Evolutionary conservation across 1,140 invertebrate genomes (phyloP).

Genomic region (Ips nitidus): DNA sequence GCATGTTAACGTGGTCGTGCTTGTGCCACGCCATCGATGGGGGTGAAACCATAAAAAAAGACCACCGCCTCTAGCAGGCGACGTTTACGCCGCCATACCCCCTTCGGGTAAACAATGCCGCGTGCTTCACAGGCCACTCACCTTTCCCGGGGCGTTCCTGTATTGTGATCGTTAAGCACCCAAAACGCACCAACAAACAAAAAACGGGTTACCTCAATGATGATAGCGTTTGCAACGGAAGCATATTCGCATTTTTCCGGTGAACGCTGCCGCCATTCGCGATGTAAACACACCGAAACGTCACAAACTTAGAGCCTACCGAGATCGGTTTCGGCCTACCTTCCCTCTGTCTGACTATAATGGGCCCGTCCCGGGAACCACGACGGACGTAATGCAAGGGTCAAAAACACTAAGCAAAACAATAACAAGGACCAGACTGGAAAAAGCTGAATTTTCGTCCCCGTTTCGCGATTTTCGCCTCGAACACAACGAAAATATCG

Average conservation of each 20-base stretch:
- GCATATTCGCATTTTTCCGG: constrained; percentile 30
- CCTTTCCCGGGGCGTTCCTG: constrained; percentile 34
- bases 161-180: constrained; percentile 6
- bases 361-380: constrained; percentile 47
- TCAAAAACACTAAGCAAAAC: constrained; percentile 61
- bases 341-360: constrained; percentile 39
- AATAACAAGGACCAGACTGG: constrained; percentile 63
- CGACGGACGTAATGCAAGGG: constrained; percentile 45
- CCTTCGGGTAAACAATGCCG: constrained; percentile 48
- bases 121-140: constrained; percentile 49
- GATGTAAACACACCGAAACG: constrained; percentile 25
- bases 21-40: constrained; percentile 69
- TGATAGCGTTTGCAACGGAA: background rate
- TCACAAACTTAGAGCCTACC: constrained; percentile 26
- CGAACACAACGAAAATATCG: constrained; percentile 15
- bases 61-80: constrained; percentile 25
- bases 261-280: constrained; percentile 6
- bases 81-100: constrained; percentile 28
- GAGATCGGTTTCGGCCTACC: constrained; percentile 26
- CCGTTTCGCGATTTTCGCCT: background rate
- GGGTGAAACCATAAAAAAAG: constrained; percentile 38
- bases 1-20: constrained; percentile 68
- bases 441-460: constrained; percentile 25
- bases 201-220: constrained; percentile 1
- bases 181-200: constrained; percentile 3